A percentile compares a stretch with the other conserved stretches of the same genome.
Evolutionary conservation across 2,797 vertebrate species (phyloP).

Genomic region (Enteromius paludinosus): DNA sequence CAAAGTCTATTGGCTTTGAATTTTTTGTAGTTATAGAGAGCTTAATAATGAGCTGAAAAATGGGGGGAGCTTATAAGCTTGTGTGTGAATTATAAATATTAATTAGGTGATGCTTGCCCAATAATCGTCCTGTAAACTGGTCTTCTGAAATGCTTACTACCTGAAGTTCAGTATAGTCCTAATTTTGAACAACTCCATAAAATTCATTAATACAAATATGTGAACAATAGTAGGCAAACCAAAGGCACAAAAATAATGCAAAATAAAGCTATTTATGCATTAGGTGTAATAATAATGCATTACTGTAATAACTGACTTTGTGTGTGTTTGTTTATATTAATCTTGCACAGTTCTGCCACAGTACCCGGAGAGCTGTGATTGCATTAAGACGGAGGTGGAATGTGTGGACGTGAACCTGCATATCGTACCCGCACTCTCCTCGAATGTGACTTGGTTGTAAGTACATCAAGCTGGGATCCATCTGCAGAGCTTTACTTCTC

Average conservation of each 20-base stretch:
- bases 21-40: not conserved
- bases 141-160: not conserved
- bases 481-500: conserved; percentile 10
- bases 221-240: not conserved
- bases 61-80: not conserved
- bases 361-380: conserved; percentile 76
- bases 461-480: conserved; percentile 48
- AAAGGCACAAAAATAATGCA: not conserved
- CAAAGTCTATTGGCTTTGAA: not conserved
- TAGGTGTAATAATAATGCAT: not conserved
- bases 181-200: not conserved
- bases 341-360: conserved; percentile 72
- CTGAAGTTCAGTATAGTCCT: not conserved
- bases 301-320: not conserved
- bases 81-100: not conserved
- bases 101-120: not conserved
- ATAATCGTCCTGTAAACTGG: not conserved
- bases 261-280: not conserved
- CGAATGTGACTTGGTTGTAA: conserved; percentile 80
- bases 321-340: not conserved
- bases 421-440: conserved; percentile 72
- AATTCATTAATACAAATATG: not conserved
- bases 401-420: conserved; percentile 75
- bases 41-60: not conserved
- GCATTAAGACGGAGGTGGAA: conserved; percentile 76